phyloP scores from a whole-genome alignment of 2,797 vertebrate genomes.

The Mus minutoides region DNA sequence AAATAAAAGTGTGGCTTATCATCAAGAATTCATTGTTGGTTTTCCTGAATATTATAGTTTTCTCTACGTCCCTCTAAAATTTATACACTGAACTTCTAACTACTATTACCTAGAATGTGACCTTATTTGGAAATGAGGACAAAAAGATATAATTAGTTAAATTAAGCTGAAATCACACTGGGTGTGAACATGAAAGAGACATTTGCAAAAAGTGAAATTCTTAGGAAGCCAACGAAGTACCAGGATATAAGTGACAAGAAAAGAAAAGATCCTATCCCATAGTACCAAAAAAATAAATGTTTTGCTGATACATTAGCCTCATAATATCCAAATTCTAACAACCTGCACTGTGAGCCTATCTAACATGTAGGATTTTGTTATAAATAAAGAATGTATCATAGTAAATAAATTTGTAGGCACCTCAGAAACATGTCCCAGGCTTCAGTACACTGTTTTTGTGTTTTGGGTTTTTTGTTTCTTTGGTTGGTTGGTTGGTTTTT shows the following conservation, averaged over 20 bases:
- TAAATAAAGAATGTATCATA: no score
- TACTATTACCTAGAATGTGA: neutral
- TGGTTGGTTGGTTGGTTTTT: neutral
- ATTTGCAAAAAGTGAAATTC: neutral
- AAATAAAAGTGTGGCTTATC: neutral
- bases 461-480: no score
- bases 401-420: neutral
- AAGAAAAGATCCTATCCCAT: neutral
- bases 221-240: neutral
- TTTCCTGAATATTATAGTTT: neutral
- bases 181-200: neutral
- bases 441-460: neutral
- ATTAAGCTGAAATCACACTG: neutral
- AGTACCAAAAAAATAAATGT: neutral
- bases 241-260: neutral
- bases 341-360: neutral
- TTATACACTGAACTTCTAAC: neutral
- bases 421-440: neutral
- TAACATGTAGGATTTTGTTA: no score
- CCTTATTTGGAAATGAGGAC: slow-evolving; percentile 19
- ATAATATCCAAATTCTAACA: neutral
- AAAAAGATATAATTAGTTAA: neutral
- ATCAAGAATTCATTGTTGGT: neutral
- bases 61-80: neutral
- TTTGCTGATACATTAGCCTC: neutral